Percentiles rank a stretch among this genome's conserved stretches.
Evolutionary conservation across 2,797 vertebrate species (phyloP).

Genomic region (Nyctalus aviator): DNA sequence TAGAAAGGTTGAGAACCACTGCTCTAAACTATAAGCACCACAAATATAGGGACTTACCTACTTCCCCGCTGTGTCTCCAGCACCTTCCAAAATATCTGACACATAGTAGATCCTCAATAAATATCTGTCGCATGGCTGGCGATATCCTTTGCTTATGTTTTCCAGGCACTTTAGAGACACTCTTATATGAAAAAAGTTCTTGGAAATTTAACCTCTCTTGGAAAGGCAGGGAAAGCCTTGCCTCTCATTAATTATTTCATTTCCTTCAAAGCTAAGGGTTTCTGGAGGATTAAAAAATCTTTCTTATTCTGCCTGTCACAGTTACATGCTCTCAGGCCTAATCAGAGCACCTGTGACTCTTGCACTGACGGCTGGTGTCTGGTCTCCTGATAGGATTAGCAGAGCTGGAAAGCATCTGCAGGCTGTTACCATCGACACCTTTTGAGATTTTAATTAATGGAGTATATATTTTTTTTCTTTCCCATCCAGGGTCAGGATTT

Average conservation of each 20-base stretch:
- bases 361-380: not conserved
- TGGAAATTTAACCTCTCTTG: not conserved
- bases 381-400: not conserved
- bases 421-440: not conserved
- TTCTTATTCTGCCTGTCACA: not conserved
- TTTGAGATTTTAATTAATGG: conserved; percentile 75
- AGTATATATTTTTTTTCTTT: not conserved
- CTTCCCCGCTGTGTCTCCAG: not conserved
- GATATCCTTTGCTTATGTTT: not conserved
- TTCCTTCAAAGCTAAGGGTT: conserved; percentile 41
- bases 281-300: conserved; percentile 3
- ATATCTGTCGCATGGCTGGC: not conserved
- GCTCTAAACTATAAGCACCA: not conserved
- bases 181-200: not conserved
- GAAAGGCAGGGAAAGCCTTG: not conserved
- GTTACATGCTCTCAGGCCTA: not conserved
- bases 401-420: not conserved
- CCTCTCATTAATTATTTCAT: conserved; percentile 64
- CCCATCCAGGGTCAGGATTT: conserved; percentile 62
- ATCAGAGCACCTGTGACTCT: not conserved
- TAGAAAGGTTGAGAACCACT: no score
- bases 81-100: not conserved
- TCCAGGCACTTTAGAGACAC: not conserved
- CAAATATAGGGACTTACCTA: not conserved
- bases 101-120: not conserved